Base-by-base conservation (phyloP, 2,888 invertebrate genomes). In the Liopterus haemorrhoidalis region DNA sequence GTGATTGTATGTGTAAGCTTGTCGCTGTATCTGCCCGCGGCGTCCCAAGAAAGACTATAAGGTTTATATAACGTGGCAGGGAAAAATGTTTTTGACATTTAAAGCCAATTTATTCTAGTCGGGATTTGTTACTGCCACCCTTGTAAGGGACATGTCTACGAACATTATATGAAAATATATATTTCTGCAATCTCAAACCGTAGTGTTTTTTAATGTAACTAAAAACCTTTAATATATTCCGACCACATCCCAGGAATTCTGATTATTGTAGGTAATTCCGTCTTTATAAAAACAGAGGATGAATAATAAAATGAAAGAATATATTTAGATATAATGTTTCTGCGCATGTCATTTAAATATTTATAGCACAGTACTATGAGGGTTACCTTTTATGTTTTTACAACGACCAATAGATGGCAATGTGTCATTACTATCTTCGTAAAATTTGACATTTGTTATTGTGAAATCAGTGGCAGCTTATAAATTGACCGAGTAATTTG, bases 71-170 rank as follows among this genome's bases (percentile, higher is more conserved):
- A 45, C 39, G 45, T 45, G 38, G 45, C 45, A 39, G 27, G 25
- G 39, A 45, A 44, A 25, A 45, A 45, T 45, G 45, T 45, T 45
- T 45, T 45, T 45, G 45, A 45, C 45, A 39, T 45, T 45, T 45
- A 45, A 33, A 45, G 45, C 45, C 45, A 45, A 45, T 45, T 45
- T 45, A 45, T 45, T 45, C 38, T 11, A 18, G 20, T 33, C 21
- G 38, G 45, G 45, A 45, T 39, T 45, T 39, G 39, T 45, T 32
- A 30, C 35, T 12, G 22, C 15, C 28, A 27, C 36, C 27, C 30
- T 43, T 43, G 36, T 37, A 43, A 36, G 18, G 21, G 30, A 37
- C 43, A 28, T 44, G 42, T 42, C 42, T 30, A 21, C 42, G 20
- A 16, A 30, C 42, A 35, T 42, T 42, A 42, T 42, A 36, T 36